These are phyloP conservation scores for Apodemus speciosus DNA, from an alignment of 2,113 vertebrate genomes.

Conservation along the genomic window DNA sequence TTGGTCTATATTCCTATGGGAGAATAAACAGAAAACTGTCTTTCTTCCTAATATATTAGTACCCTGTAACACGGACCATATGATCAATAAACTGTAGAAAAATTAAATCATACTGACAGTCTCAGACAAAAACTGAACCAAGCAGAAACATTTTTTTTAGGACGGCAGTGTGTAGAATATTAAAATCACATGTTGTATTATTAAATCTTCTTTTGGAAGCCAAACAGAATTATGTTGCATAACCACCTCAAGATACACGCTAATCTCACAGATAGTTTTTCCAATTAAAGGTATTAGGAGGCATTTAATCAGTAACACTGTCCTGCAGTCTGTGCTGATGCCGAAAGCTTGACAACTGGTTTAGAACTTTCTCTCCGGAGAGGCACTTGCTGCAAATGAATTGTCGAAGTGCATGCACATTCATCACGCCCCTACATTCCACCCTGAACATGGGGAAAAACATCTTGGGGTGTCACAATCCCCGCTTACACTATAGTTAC, in stretches of 20 bases:
- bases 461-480: neutral
- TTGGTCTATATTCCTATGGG: constrained; percentile 79
- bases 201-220: constrained; percentile 84
- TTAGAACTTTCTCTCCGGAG: neutral
- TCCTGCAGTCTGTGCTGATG: neutral
- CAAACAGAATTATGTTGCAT: constrained; percentile 77
- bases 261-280: constrained; percentile 67
- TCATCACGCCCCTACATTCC: neutral
- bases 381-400: neutral
- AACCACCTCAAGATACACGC: constrained; percentile 77
- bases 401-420: neutral
- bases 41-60: constrained; percentile 81
- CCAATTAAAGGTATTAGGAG: neutral
- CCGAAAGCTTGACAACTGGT: neutral
- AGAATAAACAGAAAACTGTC: constrained; percentile 82
- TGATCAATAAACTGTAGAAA: constrained; percentile 84
- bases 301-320: neutral
- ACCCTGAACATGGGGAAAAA: neutral
- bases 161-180: constrained; percentile 82
- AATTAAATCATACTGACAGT: constrained; percentile 86
- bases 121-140: constrained; percentile 80
- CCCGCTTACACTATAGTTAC: neutral
- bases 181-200: constrained; percentile 85
- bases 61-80: constrained; percentile 84
- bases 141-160: constrained; percentile 83